Conservation (phyloP, 2,888 invertebrate species). For the Philonicus albiceps region DNA sequence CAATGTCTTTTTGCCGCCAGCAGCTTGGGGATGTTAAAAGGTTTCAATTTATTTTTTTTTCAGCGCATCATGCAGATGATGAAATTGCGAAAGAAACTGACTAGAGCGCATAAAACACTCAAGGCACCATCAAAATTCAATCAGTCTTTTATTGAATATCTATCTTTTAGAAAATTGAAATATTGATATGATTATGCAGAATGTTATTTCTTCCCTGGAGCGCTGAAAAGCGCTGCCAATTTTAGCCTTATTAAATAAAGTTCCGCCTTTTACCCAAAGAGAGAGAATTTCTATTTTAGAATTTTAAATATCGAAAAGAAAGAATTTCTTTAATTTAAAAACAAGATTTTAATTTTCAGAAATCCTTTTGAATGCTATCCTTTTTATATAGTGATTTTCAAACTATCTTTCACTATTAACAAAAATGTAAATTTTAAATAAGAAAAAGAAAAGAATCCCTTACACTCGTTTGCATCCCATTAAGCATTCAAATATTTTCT, state of each 20-base stretch:
- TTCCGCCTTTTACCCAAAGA: background rate
- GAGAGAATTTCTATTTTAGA: background rate
- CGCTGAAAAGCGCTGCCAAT: background rate
- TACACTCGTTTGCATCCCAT: background rate
- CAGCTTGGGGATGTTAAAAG: background rate
- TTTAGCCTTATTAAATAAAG: background rate
- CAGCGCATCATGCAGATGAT: background rate
- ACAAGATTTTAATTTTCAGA: background rate
- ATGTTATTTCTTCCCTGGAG: conserved; percentile 6
- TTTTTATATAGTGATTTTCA: background rate
- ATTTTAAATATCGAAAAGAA: background rate
- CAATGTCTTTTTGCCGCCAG: background rate
- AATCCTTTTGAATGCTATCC: background rate
- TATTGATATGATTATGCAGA: conserved; percentile 27
- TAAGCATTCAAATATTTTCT: background rate
- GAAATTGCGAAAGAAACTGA: background rate
- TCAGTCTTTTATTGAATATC: conserved; percentile 16
- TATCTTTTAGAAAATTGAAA: conserved; percentile 15
- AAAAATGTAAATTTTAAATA: background rate
- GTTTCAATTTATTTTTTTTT: conserved; percentile 21
- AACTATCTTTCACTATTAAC: background rate
- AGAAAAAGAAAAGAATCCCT: background rate
- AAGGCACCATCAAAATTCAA: conserved; percentile 22
- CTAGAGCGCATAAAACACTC: conserved; percentile 8
- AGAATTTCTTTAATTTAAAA: background rate